Conservation (phyloP, 2,888 invertebrate species). For the Torymus texanus region DNA sequence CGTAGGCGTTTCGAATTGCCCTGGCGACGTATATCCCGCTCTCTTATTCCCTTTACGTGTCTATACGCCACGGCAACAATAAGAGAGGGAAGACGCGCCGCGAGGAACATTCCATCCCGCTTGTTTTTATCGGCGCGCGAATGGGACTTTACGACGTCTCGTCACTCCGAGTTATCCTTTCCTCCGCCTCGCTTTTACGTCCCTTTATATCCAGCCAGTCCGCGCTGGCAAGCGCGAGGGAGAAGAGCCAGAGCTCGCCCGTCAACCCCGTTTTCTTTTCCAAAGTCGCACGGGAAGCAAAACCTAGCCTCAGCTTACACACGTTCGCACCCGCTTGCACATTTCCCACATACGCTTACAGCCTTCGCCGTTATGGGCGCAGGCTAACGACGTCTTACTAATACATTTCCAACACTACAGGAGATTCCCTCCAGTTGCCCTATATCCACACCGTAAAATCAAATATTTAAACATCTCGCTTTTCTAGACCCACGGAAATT, state of each 20-base stretch:
- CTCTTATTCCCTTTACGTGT: constrained; percentile 2
- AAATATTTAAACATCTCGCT: constrained; percentile 21
- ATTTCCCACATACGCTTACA: neutral
- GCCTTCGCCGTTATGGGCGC: neutral
- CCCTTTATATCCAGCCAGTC: constrained; percentile 22
- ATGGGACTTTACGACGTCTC: constrained; percentile 69
- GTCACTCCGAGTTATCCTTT: constrained; percentile 62
- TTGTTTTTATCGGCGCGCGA: constrained; percentile 59
- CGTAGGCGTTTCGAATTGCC: neutral
- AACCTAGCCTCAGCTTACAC: neutral
- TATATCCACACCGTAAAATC: neutral
- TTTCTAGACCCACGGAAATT: neutral
- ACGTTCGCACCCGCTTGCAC: neutral
- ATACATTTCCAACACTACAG: constrained; percentile 9
- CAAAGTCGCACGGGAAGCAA: neutral
- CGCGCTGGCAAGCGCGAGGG: neutral
- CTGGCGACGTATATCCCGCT: neutral
- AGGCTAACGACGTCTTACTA: constrained; percentile 31
- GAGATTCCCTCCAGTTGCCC: too few species aligned
- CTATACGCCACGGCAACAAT: neutral
- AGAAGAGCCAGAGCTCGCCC: neutral
- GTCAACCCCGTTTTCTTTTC: constrained; percentile 37
- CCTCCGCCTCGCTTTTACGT: constrained; percentile 55
- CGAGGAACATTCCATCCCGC: constrained; percentile 21
- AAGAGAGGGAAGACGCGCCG: constrained; percentile 5